Evolutionary conservation across 30 jellyfish, hydroid and myxozoan species (phyloP), one percentile per base, ranked within the genome.

Genomic region (Hydractinia echinata): DNA sequence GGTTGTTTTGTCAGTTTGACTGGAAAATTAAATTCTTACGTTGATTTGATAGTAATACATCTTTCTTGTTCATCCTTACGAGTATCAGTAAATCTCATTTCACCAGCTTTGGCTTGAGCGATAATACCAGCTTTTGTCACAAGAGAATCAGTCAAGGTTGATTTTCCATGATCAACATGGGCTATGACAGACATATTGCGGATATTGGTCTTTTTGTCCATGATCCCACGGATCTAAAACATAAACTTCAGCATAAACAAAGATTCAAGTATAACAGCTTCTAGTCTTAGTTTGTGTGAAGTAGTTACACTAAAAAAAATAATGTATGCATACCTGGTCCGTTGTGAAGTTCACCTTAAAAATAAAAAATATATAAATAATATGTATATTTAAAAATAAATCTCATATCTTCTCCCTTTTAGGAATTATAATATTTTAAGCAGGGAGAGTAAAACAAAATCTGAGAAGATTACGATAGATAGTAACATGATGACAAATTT

Each of bases 171-270:
- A 88, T 95, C 99, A 52, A 95, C 99, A 51, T 95, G 99, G 30
- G 99, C 99, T 86, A 95, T 95, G 94, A 95, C 99, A 60, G 99
- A 88, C 99, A 95, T 95, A 91, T 95, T 95, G 39, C 99, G 83
- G 88, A 95, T 95, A 85, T 95, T 95, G 87, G 82, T 79, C 67
- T 95, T 89, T 81, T 95, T 86, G 95, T 95, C 99, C 99, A 95
- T 95, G 86, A 95, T 95, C 81, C 76, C 86, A 85, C 99, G 96
- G 95, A 95, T 95, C 97, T 93, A 56, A 49, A 16, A 9, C 15
- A 73, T 73, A 11, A 21, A 4, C 3, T 11, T 13, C 1, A 13
- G 14, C 78, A 67, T 67, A 13, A 67, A 15, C 11, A 67, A 67
- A 20, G n/a, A 67, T 67, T 67, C 78, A 15, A 67, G 21, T 10